phyloP scores from a whole-genome alignment of 2,113 vertebrate genomes.

The Noctilio leporinus region DNA sequence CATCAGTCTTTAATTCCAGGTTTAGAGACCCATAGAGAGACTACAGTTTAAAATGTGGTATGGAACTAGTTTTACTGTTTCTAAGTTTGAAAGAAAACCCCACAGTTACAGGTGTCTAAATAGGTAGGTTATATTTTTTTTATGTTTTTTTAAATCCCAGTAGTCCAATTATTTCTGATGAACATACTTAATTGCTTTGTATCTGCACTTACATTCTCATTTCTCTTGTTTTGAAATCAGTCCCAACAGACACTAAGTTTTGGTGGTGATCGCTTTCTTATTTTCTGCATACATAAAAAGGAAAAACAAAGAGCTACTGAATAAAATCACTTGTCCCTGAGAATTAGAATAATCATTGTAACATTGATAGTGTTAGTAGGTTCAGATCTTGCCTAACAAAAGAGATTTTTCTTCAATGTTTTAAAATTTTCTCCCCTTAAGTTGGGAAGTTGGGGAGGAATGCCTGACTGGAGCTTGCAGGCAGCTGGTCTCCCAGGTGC shows the following conservation, averaged over 20 bases:
- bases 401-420: not conserved
- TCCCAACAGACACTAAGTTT: not conserved
- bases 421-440: not conserved
- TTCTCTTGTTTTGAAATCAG: not conserved
- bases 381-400: not conserved
- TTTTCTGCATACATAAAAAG: not conserved
- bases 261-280: not conserved
- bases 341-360: not conserved
- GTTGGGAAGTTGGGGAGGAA: not conserved
- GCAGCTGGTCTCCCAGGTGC: not conserved
- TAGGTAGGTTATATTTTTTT: not conserved
- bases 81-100: not conserved
- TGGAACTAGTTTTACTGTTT: not conserved
- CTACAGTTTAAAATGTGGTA: not conserved
- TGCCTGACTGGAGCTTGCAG: not conserved
- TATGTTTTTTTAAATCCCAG: conserved; percentile 10
- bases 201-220: not conserved
- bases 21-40: not conserved
- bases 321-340: not conserved
- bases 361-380: not conserved
- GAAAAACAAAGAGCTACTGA: not conserved
- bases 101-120: not conserved
- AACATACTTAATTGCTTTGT: not conserved
- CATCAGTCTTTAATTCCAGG: not conserved
- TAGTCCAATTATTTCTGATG: not conserved